phyloP scores from a whole-genome alignment of 2,113 vertebrate species.

The Odocoileus virginianus region DNA sequence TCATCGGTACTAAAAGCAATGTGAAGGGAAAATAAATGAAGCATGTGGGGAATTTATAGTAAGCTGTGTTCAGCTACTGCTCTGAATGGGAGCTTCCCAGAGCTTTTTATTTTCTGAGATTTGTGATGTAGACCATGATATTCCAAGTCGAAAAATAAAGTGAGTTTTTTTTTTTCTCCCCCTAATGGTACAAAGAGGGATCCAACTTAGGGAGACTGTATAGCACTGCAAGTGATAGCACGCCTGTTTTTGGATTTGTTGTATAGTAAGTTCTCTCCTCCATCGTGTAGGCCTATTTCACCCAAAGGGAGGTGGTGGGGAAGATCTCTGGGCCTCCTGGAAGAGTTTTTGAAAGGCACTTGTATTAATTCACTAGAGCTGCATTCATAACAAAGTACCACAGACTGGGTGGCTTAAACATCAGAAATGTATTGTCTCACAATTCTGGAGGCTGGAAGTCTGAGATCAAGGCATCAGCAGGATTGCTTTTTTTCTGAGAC shows the following conservation, averaged over 20 bases:
- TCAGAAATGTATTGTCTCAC: neutral
- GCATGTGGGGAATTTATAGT: constrained; percentile 18
- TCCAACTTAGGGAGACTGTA: neutral
- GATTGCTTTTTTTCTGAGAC: neutral
- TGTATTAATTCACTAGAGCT: neutral
- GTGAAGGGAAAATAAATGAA: constrained; percentile 41
- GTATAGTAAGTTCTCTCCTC: neutral
- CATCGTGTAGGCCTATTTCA: neutral
- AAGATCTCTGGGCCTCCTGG: neutral
- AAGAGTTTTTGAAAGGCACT: neutral
- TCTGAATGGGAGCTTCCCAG: neutral
- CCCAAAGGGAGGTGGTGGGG: neutral
- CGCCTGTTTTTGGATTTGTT: neutral
- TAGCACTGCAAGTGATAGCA: neutral
- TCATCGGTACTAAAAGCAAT: constrained; percentile 67
- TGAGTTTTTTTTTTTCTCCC: neutral
- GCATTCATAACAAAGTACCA: neutral
- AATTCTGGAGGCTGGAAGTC: neutral
- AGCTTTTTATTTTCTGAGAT: neutral
- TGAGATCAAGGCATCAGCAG: neutral
- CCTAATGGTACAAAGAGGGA: neutral
- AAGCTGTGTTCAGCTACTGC: neutral
- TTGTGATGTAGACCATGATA: neutral
- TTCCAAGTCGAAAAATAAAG: neutral
- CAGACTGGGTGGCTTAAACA: neutral